A percentile compares a stretch with the other conserved stretches of the same genome.
Evolutionary conservation across 2,113 vertebrate species (phyloP).

Genomic region (Ahaetulla prasina): DNA sequence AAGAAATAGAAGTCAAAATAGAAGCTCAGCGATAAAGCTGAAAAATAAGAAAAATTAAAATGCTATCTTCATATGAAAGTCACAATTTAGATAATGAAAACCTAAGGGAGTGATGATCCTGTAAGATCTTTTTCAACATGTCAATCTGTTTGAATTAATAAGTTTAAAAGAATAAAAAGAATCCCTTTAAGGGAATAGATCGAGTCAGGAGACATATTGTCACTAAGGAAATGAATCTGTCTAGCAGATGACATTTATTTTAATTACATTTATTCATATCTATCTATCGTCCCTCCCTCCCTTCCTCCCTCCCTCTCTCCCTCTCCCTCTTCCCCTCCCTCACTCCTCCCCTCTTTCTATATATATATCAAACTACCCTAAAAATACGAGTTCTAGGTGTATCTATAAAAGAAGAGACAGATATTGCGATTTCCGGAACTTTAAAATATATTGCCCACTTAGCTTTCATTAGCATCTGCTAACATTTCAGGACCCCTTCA

Average conservation of each 20-base stretch:
- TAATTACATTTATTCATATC: neutral
- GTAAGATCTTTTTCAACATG: neutral
- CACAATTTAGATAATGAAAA: neutral
- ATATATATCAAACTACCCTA: too few species aligned
- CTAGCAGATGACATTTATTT: neutral
- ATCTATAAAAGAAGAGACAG: too few species aligned
- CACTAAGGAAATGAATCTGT: neutral
- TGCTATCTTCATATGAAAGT: neutral
- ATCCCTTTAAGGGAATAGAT: neutral
- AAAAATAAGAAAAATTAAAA: neutral
- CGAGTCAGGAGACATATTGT: neutral
- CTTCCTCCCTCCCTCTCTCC: too few species aligned
- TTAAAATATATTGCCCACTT: too few species aligned
- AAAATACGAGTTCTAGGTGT: too few species aligned
- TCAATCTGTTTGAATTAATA: neutral
- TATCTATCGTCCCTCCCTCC: too few species aligned
- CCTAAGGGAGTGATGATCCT: neutral
- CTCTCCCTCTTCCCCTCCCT: too few species aligned
- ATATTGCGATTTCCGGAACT: too few species aligned
- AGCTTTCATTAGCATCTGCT: too few species aligned
- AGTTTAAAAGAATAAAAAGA: neutral
- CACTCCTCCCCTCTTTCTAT: too few species aligned
- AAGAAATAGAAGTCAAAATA: neutral
- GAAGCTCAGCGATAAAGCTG: neutral
- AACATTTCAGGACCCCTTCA: too few species aligned